Conservation (phyloP, 2,888 invertebrate species). For the Icerya purchasi region DNA sequence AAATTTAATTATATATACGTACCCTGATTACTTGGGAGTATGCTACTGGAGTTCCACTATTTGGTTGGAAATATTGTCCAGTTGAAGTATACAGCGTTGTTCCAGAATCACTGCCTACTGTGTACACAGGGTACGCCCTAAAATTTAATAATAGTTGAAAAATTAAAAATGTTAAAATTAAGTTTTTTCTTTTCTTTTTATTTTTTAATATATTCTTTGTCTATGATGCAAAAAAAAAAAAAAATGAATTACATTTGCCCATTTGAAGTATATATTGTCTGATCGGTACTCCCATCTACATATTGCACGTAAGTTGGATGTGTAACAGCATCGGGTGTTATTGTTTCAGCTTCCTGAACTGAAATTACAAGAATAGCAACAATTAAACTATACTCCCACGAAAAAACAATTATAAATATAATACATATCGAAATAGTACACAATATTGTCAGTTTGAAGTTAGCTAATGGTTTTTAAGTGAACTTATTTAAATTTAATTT, state of each 20-base stretch:
- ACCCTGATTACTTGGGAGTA: slow-evolving; percentile 35
- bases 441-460: too few relatives aligned
- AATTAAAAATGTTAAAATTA: too few relatives aligned
- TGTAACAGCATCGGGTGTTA: slow-evolving; percentile 32
- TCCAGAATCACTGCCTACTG: slow-evolving; percentile 40
- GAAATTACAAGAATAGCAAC: slow-evolving; percentile 18
- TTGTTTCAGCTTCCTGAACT: slow-evolving; percentile 30
- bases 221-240: not conserved
- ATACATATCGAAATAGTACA: too few relatives aligned
- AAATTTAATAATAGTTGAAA: slow-evolving; percentile 13
- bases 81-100: slow-evolving; percentile 39
- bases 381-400: too few relatives aligned
- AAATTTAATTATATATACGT: not conserved
- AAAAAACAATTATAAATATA: too few relatives aligned
- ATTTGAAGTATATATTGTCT: slow-evolving; percentile 36
- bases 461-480: too few relatives aligned
- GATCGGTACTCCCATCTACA: slow-evolving; percentile 36
- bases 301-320: slow-evolving; percentile 40
- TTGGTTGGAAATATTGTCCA: slow-evolving; percentile 44
- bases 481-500: too few relatives aligned
- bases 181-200: too few relatives aligned
- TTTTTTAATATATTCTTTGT: not conserved
- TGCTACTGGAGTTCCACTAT: slow-evolving; percentile 32
- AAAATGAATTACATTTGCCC: slow-evolving; percentile 35
- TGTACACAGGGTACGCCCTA: slow-evolving; percentile 56